A percentile compares a stretch with the other conserved stretches of the same genome.
These are phyloP conservation scores for Acanthopleura granulata DNA, from an alignment of 2,888 invertebrate genomes.

Conservation along the genomic window DNA sequence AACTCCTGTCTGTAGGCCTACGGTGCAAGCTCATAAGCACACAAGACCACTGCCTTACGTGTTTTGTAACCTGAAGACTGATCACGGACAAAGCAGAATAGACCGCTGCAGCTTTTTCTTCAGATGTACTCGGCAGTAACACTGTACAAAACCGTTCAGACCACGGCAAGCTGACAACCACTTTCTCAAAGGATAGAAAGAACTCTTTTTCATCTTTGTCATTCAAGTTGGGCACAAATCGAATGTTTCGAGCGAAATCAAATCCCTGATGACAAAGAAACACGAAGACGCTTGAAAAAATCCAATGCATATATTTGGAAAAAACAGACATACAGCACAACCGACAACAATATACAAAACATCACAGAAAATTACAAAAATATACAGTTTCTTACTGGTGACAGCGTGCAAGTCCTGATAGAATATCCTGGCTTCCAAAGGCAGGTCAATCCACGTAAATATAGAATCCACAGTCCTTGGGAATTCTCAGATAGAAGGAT, in stretches of 20 bases:
- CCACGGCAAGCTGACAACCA: not conserved
- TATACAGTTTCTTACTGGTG: too few relatives aligned
- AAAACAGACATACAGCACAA: too few relatives aligned
- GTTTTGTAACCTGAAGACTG: conserved; percentile 18
- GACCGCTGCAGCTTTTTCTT: conserved; percentile 19
- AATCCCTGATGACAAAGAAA: not conserved
- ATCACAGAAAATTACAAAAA: too few relatives aligned
- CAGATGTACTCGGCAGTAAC: conserved; percentile 18
- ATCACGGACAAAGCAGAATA: not conserved
- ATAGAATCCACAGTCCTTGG: too few relatives aligned
- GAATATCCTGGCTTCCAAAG: too few relatives aligned
- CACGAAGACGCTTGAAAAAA: too few relatives aligned
- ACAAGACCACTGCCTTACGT: conserved; percentile 20
- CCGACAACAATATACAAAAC: too few relatives aligned
- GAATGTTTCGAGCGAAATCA: not conserved
- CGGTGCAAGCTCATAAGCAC: conserved; percentile 24
- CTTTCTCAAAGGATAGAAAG: conserved; percentile 20
- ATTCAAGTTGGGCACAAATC: not conserved
- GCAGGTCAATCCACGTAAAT: too few relatives aligned
- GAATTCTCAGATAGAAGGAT: too few relatives aligned
- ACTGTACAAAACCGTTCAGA: not conserved
- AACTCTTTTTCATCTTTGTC: conserved; percentile 4
- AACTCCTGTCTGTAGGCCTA: conserved; percentile 25
- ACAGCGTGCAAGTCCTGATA: too few relatives aligned
- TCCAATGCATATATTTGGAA: too few relatives aligned